phyloP scores from a whole-genome alignment of 2,797 vertebrate genomes.

The Psittacula derbiana region DNA sequence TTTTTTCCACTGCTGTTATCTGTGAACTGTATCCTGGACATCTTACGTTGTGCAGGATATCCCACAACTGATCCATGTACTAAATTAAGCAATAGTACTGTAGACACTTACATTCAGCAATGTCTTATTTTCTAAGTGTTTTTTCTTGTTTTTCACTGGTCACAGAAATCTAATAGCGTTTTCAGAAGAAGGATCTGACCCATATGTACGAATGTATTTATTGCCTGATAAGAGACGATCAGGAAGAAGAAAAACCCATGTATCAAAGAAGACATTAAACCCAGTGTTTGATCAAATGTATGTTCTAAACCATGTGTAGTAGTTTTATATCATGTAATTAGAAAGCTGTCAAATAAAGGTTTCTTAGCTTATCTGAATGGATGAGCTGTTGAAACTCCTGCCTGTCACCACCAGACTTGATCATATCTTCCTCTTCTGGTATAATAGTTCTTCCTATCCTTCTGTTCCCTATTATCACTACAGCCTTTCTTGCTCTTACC shows the following conservation, averaged over 20 bases:
- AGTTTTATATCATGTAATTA: neutral
- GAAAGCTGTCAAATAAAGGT: neutral
- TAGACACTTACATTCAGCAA: neutral
- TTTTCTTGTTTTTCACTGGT: slow-evolving; percentile 5
- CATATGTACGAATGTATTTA: slow-evolving; percentile 94
- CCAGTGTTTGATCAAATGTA: slow-evolving; percentile 93
- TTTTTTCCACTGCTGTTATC: neutral
- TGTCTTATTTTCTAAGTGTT: neutral
- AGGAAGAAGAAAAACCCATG: slow-evolving; percentile 93
- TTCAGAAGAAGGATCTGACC: slow-evolving; percentile 90
- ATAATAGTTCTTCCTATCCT: neutral
- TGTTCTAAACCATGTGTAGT: neutral
- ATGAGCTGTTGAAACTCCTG: neutral
- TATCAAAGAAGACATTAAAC: slow-evolving; percentile 89
- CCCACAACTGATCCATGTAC: neutral
- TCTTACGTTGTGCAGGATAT: neutral
- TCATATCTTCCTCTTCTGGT: neutral
- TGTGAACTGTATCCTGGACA: neutral
- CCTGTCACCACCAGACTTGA: neutral
- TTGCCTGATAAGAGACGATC: slow-evolving; percentile 94
- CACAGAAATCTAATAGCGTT: slow-evolving; percentile 91
- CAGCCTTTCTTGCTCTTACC: neutral
- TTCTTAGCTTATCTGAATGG: neutral
- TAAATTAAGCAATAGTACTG: neutral
- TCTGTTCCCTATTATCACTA: neutral